A percentile compares a stretch with the other conserved stretches of the same genome.
phyloP scores from a whole-genome alignment of 2,797 vertebrate species.

The Loriculus beryllinus region DNA sequence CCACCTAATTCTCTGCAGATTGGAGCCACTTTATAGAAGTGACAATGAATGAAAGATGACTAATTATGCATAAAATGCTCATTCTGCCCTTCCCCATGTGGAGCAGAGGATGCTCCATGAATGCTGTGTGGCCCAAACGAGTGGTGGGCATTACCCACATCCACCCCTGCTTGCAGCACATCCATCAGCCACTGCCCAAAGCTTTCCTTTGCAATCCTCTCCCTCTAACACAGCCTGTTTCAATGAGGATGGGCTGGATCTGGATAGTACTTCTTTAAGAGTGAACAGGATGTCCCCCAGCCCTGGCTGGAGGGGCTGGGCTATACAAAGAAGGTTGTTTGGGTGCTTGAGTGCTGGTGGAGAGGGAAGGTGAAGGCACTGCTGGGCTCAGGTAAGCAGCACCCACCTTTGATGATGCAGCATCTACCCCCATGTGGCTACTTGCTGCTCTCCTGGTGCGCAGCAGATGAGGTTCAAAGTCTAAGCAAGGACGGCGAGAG shows the following conservation, averaged over 20 bases:
- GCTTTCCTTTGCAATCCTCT: not conserved
- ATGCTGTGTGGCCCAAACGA: not conserved
- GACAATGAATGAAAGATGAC: not conserved
- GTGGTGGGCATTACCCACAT: accelerated
- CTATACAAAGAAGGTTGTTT: not conserved
- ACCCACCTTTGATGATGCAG: accelerated
- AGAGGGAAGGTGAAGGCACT: not conserved
- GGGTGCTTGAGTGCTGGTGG: not conserved
- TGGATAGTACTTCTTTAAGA: not conserved
- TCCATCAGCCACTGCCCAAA: not conserved
- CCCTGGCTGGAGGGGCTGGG: not conserved
- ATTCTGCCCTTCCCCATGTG: accelerated
- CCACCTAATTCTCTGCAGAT: not conserved
- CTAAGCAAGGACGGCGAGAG: not conserved
- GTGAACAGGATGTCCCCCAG: not conserved
- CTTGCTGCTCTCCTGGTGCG: not conserved
- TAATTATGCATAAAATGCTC: not conserved
- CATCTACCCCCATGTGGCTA: not conserved
- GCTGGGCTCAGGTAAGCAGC: not conserved
- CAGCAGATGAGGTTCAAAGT: not conserved
- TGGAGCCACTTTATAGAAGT: not conserved
- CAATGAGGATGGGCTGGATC: not conserved
- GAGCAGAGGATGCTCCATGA: not conserved
- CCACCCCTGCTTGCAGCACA: not conserved
- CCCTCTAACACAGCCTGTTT: not conserved